Conservation (phyloP, 2,113 vertebrate species). For the Plecotus auritus region DNA sequence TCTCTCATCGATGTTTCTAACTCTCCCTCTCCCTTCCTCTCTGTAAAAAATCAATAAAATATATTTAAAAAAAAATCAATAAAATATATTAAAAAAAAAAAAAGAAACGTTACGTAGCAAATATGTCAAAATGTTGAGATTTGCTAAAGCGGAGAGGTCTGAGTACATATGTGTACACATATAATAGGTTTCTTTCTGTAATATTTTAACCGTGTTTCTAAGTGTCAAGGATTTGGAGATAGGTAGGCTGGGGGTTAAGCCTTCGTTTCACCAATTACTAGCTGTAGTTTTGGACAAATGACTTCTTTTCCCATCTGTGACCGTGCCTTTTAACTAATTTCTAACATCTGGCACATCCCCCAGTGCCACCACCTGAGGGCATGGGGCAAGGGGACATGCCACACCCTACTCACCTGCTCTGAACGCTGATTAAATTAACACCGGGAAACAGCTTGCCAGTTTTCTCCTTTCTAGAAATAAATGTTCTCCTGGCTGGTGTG, state of each 20-base stretch:
- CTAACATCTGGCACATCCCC: too few relatives aligned
- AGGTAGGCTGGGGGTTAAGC: background rate
- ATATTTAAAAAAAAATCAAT: too few relatives aligned
- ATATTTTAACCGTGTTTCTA: background rate
- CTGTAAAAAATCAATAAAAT: too few relatives aligned
- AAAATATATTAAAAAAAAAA: too few relatives aligned
- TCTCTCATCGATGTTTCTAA: too few relatives aligned
- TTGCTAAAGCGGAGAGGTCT: background rate
- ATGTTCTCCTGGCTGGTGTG: background rate
- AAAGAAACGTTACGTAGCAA: background rate
- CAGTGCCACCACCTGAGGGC: too few relatives aligned
- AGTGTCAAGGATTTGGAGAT: background rate
- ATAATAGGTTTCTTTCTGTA: background rate
- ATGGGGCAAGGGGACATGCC: background rate
- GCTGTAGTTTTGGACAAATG: background rate
- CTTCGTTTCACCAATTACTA: background rate
- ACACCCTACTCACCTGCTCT: background rate
- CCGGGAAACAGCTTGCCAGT: background rate
- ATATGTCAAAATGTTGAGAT: slow-evolving; percentile 26
- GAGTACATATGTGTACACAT: background rate
- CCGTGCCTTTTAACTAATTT: background rate
- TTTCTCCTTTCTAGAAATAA: background rate
- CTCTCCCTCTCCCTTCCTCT: too few relatives aligned
- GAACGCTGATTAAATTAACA: background rate
- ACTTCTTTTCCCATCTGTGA: background rate